These are phyloP conservation scores for Eulithis prunata DNA, from an alignment of 2,888 invertebrate species.

Conservation along the genomic window DNA sequence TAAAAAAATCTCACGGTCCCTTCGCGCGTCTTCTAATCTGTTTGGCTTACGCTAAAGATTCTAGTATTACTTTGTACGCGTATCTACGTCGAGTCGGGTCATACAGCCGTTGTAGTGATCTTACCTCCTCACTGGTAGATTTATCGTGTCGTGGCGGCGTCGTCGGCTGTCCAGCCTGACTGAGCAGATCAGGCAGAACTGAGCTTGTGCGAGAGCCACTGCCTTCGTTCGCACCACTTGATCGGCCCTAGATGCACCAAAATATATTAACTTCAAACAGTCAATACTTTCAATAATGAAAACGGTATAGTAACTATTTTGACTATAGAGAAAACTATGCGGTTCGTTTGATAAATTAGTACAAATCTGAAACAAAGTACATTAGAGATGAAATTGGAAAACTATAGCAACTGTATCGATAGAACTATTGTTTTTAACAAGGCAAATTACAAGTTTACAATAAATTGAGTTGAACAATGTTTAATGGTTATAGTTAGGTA, in stretches of 20 bases:
- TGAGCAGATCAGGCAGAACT: constrained; percentile 97
- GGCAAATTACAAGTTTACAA: constrained; percentile 1
- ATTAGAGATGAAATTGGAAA: background rate
- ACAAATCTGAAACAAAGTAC: constrained; percentile 17
- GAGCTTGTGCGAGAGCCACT: constrained; percentile 93
- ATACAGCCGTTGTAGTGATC: constrained; percentile 45
- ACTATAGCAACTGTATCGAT: background rate
- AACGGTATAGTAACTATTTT: background rate
- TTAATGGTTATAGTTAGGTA: constrained; percentile 27
- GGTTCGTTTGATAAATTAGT: constrained; percentile 7
- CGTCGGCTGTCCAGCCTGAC: constrained; percentile 93
- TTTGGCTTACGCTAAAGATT: constrained; percentile 22
- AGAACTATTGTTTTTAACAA: constrained; percentile 2
- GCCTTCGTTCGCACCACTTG: constrained; percentile 81
- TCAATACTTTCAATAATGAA: background rate
- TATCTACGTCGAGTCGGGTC: constrained; percentile 30
- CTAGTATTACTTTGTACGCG: constrained; percentile 16
- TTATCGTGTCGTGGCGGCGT: constrained; percentile 96
- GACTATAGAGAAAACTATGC: constrained; percentile 9
- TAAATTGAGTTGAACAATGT: constrained; percentile 7
- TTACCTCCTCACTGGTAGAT: constrained; percentile 97
- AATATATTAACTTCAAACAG: constrained; percentile 33
- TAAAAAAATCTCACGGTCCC: too few species aligned
- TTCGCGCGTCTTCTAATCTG: constrained; percentile 18
- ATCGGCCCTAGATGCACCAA: constrained; percentile 62